Evolutionary conservation across 2,797 vertebrate genomes (phyloP).

Genomic region (Paratrypauchen microcephalus): DNA sequence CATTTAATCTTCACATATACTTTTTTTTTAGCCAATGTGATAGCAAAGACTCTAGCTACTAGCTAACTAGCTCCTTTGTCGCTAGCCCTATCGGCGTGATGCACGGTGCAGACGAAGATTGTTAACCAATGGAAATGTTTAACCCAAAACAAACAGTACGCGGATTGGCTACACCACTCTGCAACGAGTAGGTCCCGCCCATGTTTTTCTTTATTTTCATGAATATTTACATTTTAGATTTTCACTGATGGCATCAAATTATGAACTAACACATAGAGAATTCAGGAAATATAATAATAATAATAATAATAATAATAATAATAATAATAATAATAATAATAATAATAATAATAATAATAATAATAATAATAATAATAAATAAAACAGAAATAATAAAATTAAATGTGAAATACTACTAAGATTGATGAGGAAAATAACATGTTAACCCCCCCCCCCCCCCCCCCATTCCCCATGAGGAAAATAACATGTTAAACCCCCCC

Average conservation of each 20-base stretch:
- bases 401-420: background rate
- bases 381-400: too few relatives aligned
- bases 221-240: too few relatives aligned
- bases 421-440: background rate
- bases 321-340: too few relatives aligned
- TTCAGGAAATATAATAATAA: too few relatives aligned
- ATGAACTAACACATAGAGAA: too few relatives aligned
- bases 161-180: constrained; percentile 44
- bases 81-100: constrained; percentile 53
- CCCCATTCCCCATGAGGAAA: too few relatives aligned
- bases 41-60: constrained; percentile 39
- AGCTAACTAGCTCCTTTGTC: constrained; percentile 52
- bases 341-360: too few relatives aligned
- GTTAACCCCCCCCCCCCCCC: too few relatives aligned
- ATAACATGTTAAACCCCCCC: too few relatives aligned
- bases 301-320: too few relatives aligned
- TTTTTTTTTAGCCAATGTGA: constrained; percentile 3
- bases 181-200: background rate
- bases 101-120: constrained; percentile 19
- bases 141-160: background rate
- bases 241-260: too few relatives aligned
- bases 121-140: constrained; percentile 54
- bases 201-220: background rate
- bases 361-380: too few relatives aligned
- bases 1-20: background rate